Evolutionary conservation across 2,113 vertebrate species (phyloP).

Genomic region (Gallinago media): DNA sequence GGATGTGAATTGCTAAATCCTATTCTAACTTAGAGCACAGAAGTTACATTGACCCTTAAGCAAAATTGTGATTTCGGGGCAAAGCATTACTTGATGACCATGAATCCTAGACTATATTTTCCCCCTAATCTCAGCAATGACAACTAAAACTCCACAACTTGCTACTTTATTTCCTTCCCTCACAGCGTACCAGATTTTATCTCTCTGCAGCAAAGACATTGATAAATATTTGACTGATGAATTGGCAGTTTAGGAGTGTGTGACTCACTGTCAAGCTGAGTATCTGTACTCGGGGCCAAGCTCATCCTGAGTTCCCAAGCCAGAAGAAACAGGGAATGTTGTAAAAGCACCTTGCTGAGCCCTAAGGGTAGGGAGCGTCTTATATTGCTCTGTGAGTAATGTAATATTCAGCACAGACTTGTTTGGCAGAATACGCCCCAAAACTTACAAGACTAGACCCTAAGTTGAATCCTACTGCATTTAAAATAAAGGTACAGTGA

Average conservation of each 20-base stretch:
- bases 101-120: not conserved
- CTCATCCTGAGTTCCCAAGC: constrained; percentile 62
- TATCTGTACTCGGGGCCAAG: constrained; percentile 28
- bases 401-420: constrained; percentile 52
- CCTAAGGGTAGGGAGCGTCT: constrained; percentile 65
- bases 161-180: not conserved
- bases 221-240: constrained; percentile 39
- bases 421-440: constrained; percentile 58
- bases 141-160: not conserved
- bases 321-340: constrained; percentile 60
- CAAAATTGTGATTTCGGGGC: not conserved
- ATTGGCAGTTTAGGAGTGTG: not conserved
- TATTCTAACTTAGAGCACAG: not conserved
- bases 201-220: not conserved
- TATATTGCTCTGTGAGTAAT: constrained; percentile 54
- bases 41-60: not conserved
- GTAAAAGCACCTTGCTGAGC: constrained; percentile 63
- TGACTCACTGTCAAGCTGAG: constrained; percentile 45
- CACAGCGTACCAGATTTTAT: not conserved
- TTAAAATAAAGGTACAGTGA: not conserved
- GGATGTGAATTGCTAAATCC: not conserved
- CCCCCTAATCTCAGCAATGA: not conserved
- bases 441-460: constrained; percentile 38
- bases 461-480: not conserved
- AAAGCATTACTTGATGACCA: not conserved